Base-by-base conservation (phyloP, 2,888 invertebrate species). In the Cotesia congregata region DNA sequence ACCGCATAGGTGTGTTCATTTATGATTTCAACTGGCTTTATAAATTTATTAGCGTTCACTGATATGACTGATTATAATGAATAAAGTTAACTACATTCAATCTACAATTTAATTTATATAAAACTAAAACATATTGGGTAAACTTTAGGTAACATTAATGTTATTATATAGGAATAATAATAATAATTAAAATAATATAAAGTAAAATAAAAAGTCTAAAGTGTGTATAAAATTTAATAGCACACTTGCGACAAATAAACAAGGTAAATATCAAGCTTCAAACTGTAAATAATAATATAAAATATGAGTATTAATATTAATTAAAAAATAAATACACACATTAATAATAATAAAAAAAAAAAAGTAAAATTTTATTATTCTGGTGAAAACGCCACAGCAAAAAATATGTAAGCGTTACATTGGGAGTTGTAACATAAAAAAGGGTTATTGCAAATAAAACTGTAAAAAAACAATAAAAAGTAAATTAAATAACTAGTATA, bases 21-120 rank as follows among this genome's bases (percentile, higher is more conserved):
- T 50, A 5, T 67, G 30, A 30, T 76, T 80, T 80, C 67, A 72
- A 68, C 67, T 73, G 78, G n/a, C 74, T 65, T 30, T 30, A 50
- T 50, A 1, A 50, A 12, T 50, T 50, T 50, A 12, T 50, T 50
- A 50, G 50, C 50, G 50, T 50, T 50, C 50, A 50, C 50, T 50
- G 12, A 30, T 30, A 30, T 30, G 30, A 50, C 12, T 50, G 7
- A 50, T 50, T 50, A 2, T 50, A 50, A 50, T 1, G 12, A 50
- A 50, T 3, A 50, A 50, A 50, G 12, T 50, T 50, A 50, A 1
- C 50, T 50, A 50, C 12, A 50, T 50, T 7, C 12, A 50, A 30
- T 30, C 30, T 30, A 30, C 30, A 50, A 50, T 50, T 12, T 50
- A 50, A 50, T 12, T 12, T 50, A 50, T 50, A 12, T 12, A 4